phyloP scores from a whole-genome alignment of 2,113 vertebrate genomes.

The Perca flavescens region DNA sequence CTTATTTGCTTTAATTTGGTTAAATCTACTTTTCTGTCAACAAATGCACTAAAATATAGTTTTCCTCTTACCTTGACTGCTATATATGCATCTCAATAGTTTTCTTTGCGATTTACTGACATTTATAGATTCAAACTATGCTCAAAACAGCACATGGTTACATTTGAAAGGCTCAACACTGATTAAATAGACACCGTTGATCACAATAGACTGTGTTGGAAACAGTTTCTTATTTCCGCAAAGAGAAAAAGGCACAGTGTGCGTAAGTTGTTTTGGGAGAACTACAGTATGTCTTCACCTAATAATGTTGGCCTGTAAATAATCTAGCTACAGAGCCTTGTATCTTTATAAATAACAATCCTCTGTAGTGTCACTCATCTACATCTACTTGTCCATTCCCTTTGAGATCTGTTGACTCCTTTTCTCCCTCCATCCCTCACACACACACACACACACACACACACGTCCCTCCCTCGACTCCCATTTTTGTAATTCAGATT shows the following conservation, averaged over 20 bases:
- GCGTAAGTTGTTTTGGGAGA: not conserved
- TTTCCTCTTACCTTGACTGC: not conserved
- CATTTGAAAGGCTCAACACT: not conserved
- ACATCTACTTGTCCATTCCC: constrained; percentile 50
- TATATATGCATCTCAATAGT: not conserved
- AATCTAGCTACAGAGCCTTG: not conserved
- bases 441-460: not conserved
- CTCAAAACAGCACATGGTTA: not conserved
- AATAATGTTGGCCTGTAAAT: not conserved
- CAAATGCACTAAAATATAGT: not conserved
- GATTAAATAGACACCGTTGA: not conserved
- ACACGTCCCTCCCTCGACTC: not conserved
- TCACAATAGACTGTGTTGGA: not conserved
- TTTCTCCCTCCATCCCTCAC: not conserved
- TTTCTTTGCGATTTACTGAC: not conserved
- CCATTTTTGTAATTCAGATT: constrained; percentile 58
- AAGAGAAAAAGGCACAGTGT: not conserved
- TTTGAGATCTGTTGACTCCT: constrained; percentile 42
- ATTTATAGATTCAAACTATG: constrained; percentile 9
- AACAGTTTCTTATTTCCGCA: constrained; percentile 1
- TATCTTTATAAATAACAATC: constrained; percentile 27
- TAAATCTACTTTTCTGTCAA: constrained; percentile 5
- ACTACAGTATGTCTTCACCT: constrained; percentile 21
- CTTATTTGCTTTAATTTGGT: constrained; percentile 16
- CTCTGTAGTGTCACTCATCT: constrained; percentile 31